Evolutionary conservation across 2,797 vertebrate genomes (phyloP), one percentile per base, ranked within the genome.

Genomic region (Amblyraja radiata): DNA sequence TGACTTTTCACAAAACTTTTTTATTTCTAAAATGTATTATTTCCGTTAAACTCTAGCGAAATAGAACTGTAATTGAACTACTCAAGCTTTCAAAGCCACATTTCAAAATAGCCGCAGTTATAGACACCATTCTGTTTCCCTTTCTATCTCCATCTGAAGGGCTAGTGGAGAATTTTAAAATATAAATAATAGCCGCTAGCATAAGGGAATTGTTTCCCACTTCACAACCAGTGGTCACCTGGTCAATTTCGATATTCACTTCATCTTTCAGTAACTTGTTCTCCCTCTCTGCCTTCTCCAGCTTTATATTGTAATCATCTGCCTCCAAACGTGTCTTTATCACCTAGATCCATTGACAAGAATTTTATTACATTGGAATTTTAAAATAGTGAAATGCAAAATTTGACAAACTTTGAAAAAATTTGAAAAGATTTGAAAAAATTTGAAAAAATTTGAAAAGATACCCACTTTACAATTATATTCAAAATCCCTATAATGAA

Each of bases 241-340:
- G 94, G 93, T 98, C 97, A 0, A 98, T 94, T 94, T 98, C 97
- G 80, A 95, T 96, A 93, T 96, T 96, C 96, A 98, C 95, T 94
- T 98, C 96, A 0, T 96, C 96, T 79, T 95, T 97, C 23, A 97
- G 93, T 0, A 93, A 93, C 94, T 94, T 96, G 14, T 96, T 98
- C 93, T 98, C 97, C 93, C 94, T 95, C 86, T 98, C 97, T 0
- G 95, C 97, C 93, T 95, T 95, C 92, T 97, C 97, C 94, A 98
- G 95, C 76, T 95, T 97, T 92, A 96, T 93, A 7, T 96, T 94
- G 93, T 97, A 96, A 18, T 98, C 97, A 3, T 98, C 97, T 1
- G 97, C 97, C 93, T 99, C 98, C 0, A 96, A 94, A 28, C 95
- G 96, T 5, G 97, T 97, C 94, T 97, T 98, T 93, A 96, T 94